phyloP scores from a whole-genome alignment of 2,888 invertebrate genomes.

The Drepanosiphum platanoidis region DNA sequence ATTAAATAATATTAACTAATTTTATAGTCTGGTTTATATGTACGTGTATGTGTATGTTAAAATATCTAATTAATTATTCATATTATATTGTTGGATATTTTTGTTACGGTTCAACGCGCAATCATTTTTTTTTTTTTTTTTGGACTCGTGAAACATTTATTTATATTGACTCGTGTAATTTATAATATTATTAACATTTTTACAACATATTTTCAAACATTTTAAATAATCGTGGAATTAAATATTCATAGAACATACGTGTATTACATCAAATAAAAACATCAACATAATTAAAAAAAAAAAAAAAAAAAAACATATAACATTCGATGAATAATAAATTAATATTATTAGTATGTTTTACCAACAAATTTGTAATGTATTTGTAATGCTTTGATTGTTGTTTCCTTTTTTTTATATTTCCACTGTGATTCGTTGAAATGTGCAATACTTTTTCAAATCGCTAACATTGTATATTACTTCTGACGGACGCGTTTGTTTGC shows the following conservation, averaged over 20 bases:
- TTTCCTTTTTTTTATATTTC: not conserved
- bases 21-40: not conserved
- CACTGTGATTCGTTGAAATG: no score
- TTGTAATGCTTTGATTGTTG: not conserved
- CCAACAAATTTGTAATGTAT: not conserved
- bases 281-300: no score
- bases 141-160: conserved; percentile 9
- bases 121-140: not conserved
- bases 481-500: no score
- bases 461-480: no score
- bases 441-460: no score
- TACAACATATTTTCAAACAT: conserved; percentile 23
- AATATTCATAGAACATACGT: not conserved
- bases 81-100: conserved; percentile 6
- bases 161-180: conserved; percentile 34
- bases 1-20: conserved; percentile 32
- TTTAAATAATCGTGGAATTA: conserved; percentile 7
- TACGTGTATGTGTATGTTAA: not conserved
- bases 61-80: conserved; percentile 6
- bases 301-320: not conserved
- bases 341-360: not conserved
- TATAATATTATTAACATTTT: conserved; percentile 34
- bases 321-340: conserved; percentile 23
- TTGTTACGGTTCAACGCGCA: not conserved
- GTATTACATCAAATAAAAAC: not conserved